Evolutionary conservation across 2,113 vertebrate genomes (phyloP).

Genomic region (Sisor rabdophorus): DNA sequence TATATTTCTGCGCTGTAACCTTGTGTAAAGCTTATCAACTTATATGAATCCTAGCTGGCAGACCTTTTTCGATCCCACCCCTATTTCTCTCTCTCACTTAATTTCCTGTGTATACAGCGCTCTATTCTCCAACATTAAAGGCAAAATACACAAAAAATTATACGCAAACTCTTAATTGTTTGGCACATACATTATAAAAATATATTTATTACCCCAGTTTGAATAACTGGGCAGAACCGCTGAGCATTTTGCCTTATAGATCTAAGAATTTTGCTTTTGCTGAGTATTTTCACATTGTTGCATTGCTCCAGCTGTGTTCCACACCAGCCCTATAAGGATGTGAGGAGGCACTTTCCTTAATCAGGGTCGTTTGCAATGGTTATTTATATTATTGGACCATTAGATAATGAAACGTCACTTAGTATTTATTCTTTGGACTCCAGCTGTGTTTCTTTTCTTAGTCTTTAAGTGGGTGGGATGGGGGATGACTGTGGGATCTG

Average conservation of each 20-base stretch:
- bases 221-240: no score
- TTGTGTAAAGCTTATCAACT: no score
- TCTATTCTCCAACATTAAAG: no score
- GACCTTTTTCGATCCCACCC: no score
- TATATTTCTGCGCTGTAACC: no score
- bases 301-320: background rate
- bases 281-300: background rate
- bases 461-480: background rate
- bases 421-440: background rate
- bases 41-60: no score
- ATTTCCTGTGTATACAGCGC: no score
- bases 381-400: background rate
- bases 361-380: background rate
- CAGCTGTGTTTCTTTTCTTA: background rate
- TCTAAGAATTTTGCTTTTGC: background rate
- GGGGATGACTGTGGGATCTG: background rate
- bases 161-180: no score
- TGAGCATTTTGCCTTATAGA: background rate
- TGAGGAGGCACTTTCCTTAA: background rate
- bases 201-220: no score
- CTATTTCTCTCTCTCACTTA: no score
- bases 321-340: background rate
- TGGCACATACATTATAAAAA: no score
- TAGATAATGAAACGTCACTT: conserved; percentile 6
- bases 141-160: no score